Conservation (phyloP, 2,113 vertebrate species). For the Python bivittatus region DNA sequence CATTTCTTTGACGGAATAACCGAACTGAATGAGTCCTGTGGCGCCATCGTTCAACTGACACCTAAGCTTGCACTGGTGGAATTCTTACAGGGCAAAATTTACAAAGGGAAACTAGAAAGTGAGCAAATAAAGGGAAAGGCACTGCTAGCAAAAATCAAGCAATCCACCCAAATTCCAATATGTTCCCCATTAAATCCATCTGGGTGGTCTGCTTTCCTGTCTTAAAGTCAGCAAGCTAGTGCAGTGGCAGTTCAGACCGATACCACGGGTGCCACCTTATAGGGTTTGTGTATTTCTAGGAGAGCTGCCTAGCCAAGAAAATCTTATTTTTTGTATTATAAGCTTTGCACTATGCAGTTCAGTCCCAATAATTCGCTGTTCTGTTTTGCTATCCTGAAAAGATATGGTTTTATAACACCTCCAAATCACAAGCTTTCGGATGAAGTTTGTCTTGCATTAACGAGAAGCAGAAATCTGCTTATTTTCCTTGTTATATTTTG, state of each 20-base stretch:
- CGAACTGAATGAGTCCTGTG: neutral
- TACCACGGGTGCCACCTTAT: neutral
- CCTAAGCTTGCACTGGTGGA: neutral
- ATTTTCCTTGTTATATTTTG: conserved; percentile 17
- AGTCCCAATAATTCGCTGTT: too few relatives aligned
- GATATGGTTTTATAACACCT: neutral
- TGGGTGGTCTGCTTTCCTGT: neutral
- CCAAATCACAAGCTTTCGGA: conserved; percentile 2
- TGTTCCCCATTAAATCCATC: conserved; percentile 37
- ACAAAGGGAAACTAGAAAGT: neutral
- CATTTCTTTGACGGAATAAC: too few relatives aligned
- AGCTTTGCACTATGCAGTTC: neutral
- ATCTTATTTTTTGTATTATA: neutral
- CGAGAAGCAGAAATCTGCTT: neutral
- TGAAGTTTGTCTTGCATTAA: neutral
- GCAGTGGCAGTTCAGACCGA: neutral
- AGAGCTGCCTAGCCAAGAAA: neutral
- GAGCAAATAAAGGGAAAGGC: neutral
- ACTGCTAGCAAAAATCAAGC: neutral
- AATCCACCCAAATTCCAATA: conserved; percentile 19
- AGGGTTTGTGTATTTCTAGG: neutral
- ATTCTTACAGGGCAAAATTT: neutral
- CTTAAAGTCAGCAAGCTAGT: neutral
- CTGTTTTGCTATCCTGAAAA: neutral
- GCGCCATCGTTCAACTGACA: neutral